Percentiles rank a stretch among this genome's conserved stretches.
Conservation (phyloP, 2,797 vertebrate genomes). For the Furcifer pardalis region DNA sequence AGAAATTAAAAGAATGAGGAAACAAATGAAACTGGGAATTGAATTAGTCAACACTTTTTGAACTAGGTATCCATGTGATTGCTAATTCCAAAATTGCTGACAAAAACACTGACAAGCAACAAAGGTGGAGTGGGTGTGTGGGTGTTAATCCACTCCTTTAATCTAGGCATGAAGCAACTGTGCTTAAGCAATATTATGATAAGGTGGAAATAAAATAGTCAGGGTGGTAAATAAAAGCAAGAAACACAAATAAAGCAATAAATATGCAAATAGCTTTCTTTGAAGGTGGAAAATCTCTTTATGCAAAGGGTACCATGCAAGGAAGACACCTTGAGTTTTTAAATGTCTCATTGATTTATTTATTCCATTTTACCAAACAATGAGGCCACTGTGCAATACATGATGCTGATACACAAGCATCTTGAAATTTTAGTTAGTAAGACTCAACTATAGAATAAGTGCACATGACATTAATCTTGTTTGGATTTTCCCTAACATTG, state of each 20-base stretch:
- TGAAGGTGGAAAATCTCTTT: constrained; percentile 47
- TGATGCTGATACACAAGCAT: not conserved
- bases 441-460: not conserved
- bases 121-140: not conserved
- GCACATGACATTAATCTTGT: not conserved
- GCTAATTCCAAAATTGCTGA: constrained; percentile 49
- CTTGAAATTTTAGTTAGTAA: not conserved
- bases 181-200: constrained; percentile 42
- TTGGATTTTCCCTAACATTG: too few species aligned
- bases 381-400: not conserved
- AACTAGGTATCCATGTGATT: constrained; percentile 37
- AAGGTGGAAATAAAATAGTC: constrained; percentile 58
- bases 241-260: constrained; percentile 45
- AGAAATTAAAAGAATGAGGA: not conserved
- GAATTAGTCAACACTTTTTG: constrained; percentile 32
- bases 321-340: constrained; percentile 20
- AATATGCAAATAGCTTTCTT: constrained; percentile 48
- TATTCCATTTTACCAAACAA: constrained; percentile 40
- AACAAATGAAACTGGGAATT: constrained; percentile 37
- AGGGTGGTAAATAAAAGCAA: constrained; percentile 52
- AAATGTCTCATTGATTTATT: constrained; percentile 48
- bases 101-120: constrained; percentile 35
- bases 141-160: constrained; percentile 56
- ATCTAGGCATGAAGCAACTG: constrained; percentile 46
- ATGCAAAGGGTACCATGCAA: not conserved